phyloP scores from a whole-genome alignment of 2,113 vertebrate genomes.

The Bagarius yarrelli region DNA sequence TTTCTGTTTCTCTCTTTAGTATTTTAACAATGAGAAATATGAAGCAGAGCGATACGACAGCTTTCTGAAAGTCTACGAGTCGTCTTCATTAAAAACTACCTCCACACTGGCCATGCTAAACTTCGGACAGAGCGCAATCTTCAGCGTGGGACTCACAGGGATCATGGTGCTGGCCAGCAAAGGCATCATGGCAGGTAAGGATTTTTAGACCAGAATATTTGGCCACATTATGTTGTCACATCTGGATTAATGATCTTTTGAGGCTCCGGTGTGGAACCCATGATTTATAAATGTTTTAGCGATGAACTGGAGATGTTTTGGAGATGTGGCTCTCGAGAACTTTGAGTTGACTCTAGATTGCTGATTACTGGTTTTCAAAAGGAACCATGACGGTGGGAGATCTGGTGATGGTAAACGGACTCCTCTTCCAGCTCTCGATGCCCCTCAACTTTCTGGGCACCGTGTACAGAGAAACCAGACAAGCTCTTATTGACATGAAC shows the following conservation, averaged over 20 bases:
- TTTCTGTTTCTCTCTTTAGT: constrained; percentile 66
- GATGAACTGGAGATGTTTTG: background rate
- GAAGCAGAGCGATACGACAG: constrained; percentile 90
- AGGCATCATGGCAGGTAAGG: constrained; percentile 86
- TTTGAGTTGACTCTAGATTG: background rate
- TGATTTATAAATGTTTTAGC: background rate
- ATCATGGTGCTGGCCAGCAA: constrained; percentile 96
- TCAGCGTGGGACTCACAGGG: constrained; percentile 85
- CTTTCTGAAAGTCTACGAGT: constrained; percentile 89
- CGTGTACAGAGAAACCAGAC: constrained; percentile 96
- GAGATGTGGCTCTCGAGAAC: no score
- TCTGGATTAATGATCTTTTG: no score
- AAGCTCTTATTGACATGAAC: constrained; percentile 98
- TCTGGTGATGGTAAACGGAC: constrained; percentile 97
- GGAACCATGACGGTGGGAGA: constrained; percentile 94
- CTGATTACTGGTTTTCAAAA: constrained; percentile 57
- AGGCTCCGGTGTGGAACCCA: background rate
- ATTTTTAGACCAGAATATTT: constrained; percentile 42
- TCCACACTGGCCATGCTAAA: constrained; percentile 91
- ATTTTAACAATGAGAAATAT: constrained; percentile 98
- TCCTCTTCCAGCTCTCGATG: constrained; percentile 96
- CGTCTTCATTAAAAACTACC: constrained; percentile 91
- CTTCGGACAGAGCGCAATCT: constrained; percentile 93
- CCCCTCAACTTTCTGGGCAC: constrained; percentile 98
- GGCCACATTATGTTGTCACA: no score